Percentiles rank a stretch among this genome's conserved stretches.
These are phyloP conservation scores for Felis chaus DNA, from an alignment of 2,113 vertebrate species.

Conservation along the genomic window DNA sequence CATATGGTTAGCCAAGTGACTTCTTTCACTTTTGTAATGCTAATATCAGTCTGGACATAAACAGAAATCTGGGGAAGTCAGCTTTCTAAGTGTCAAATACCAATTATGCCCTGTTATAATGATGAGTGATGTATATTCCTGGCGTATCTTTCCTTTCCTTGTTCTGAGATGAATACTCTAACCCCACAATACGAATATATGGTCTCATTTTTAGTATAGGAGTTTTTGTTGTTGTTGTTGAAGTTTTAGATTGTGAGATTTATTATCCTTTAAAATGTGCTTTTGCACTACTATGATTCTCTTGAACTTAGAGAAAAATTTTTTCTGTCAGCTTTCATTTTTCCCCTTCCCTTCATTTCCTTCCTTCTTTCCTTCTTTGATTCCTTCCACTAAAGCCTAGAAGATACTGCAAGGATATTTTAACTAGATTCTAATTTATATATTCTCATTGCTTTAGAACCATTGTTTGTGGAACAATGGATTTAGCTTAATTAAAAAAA, in stretches of 20 bases:
- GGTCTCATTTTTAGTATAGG: not conserved
- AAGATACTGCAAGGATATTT: not conserved
- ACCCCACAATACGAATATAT: not conserved
- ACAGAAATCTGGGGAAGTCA: not conserved
- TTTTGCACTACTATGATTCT: not conserved
- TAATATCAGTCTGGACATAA: not conserved
- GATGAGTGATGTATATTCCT: not conserved
- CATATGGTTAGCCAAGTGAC: constrained; percentile 31
- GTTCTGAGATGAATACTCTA: not conserved
- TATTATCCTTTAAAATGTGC: not conserved
- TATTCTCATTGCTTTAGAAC: not conserved
- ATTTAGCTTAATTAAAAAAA: not conserved
- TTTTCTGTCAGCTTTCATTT: not conserved
- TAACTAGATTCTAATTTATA: not conserved
- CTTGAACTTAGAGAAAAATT: not conserved
- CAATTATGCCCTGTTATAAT: not conserved
- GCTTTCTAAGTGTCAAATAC: constrained; percentile 12
- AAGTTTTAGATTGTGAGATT: not conserved
- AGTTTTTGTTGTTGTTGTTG: not conserved
- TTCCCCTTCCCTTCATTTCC: too few relatives aligned
- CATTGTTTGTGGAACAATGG: not conserved
- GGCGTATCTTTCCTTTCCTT: not conserved
- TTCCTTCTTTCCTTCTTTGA: too few relatives aligned
- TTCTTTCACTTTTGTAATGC: constrained; percentile 39
- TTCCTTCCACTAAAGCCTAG: not conserved